Percentiles rank a stretch among this genome's conserved stretches.
phyloP scores from a whole-genome alignment of 2,888 invertebrate species.

The Melanostoma mellinum region DNA sequence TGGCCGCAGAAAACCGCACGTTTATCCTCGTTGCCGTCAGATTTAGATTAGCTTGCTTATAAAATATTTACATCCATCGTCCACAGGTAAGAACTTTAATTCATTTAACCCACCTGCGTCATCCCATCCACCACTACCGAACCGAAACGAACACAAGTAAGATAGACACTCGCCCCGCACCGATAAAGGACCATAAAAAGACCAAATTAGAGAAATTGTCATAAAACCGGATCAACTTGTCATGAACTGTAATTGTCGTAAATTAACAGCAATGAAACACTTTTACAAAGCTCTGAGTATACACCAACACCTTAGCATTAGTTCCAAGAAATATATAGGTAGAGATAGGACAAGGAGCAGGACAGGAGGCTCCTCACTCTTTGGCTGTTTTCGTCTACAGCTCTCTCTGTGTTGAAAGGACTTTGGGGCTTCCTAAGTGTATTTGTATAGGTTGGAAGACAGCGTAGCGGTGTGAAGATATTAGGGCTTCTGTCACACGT shows the following conservation, averaged over 20 bases:
- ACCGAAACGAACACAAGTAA: neutral
- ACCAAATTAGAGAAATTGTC: slow-evolving; percentile 74
- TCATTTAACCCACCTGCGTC: slow-evolving; percentile 71
- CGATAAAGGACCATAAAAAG: slow-evolving; percentile 70
- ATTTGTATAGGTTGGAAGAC: neutral
- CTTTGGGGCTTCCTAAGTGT: slow-evolving; percentile 4
- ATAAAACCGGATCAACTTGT: slow-evolving; percentile 74
- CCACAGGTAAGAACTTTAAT: slow-evolving; percentile 62
- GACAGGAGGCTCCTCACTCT: slow-evolving; percentile 4
- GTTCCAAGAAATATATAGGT: neutral
- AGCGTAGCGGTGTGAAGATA: slow-evolving; percentile 36
- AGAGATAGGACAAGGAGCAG: slow-evolving; percentile 22
- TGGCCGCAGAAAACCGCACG: slow-evolving; percentile 64
- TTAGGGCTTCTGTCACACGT: slow-evolving; percentile 66
- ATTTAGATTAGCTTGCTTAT: slow-evolving; percentile 73
- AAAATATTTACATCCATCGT: slow-evolving; percentile 63
- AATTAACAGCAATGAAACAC: slow-evolving; percentile 73
- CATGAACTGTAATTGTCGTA: slow-evolving; percentile 74
- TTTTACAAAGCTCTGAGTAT: slow-evolving; percentile 57
- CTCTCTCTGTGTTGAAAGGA: slow-evolving; percentile 12
- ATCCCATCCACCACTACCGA: slow-evolving; percentile 4
- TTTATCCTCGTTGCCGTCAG: slow-evolving; percentile 73
- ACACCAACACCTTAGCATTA: slow-evolving; percentile 15
- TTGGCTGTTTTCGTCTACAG: neutral
- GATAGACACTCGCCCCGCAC: slow-evolving; percentile 15